Base-by-base conservation (phyloP, 2,888 invertebrate genomes). In the Euphydryas editha region DNA sequence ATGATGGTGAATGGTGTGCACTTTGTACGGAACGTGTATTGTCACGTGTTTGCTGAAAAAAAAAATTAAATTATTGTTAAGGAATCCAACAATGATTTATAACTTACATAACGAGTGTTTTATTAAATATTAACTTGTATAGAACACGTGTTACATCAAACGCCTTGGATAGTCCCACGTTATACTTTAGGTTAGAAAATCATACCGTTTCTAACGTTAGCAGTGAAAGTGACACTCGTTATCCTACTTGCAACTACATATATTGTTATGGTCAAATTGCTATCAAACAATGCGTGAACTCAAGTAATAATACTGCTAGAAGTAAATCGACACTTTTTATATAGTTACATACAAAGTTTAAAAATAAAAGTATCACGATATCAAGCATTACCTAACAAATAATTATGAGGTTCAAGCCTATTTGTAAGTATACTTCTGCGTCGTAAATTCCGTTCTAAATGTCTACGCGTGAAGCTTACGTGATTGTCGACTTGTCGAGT, bases 21-120 rank as follows among this genome's bases (percentile, higher is more conserved):
- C 77, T 72, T 92, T 92, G 86, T 92, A 92, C 0, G 92, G 92
- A 0, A 92, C 92, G 81, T 92, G 92, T 80, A 92, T 92, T 20
- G 86, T 91, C 5, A 92, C 88, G 76, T 91, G 90, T 71, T 92
- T 92, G 79, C 88, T 88, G 79, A 63, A 71, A 77, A 69, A 66
- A 63, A 59, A 67, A 60, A 61, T 36, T 20, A 55, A 6, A 20
- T 3, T 57, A 17, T 4, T 54, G n/a, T 15, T 8, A 46, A 3
- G 15, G 11, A 6, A 39, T 36, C 5, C 10, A 36, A 10, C 36
- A 7, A 36, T 36, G 8, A 36, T 5, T 36, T 36, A 5, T 36
- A n/a, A n/a, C n/a, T n/a, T n/a, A n/a, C n/a, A n/a, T n/a, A n/a
- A n/a, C n/a, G n/a, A n/a, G n/a, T n/a, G n/a, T n/a, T n/a, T n/a